phyloP scores from a whole-genome alignment of 2,797 vertebrate genomes.

The Rhabdophis nuchalis region DNA sequence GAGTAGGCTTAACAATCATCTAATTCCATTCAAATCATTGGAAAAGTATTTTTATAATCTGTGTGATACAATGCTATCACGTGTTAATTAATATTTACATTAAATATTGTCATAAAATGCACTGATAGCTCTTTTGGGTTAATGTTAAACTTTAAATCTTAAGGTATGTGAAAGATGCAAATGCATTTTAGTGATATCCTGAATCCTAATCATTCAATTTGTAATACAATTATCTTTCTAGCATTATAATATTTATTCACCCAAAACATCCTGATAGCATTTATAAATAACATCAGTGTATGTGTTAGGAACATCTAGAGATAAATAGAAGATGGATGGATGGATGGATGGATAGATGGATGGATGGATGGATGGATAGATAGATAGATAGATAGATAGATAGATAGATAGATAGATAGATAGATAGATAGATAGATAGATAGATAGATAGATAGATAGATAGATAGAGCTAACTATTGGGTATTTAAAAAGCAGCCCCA shows the following conservation, averaged over 20 bases:
- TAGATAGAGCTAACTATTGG: neutral
- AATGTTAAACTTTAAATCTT: neutral
- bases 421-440: no score
- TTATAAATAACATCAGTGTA: neutral
- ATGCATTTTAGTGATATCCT: neutral
- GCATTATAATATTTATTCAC: conserved; percentile 16
- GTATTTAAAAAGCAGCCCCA: neutral
- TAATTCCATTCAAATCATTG: conserved; percentile 37
- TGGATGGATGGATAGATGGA: no score
- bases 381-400: no score
- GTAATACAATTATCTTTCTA: conserved; percentile 34
- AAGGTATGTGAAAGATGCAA: neutral
- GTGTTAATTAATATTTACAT: conserved; percentile 25
- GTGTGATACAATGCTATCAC: conserved; percentile 27
- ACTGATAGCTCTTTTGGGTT: conserved; percentile 5
- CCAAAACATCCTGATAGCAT: conserved; percentile 35
- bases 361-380: no score
- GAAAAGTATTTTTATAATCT: conserved; percentile 33
- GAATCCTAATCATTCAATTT: neutral
- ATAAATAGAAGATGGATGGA: no score
- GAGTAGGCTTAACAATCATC: conserved; percentile 43
- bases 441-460: no score
- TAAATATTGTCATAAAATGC: conserved; percentile 39
- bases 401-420: no score
- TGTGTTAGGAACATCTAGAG: neutral